Base-by-base conservation (phyloP, 1,140 invertebrate genomes). In the Lepidotrigona ventralis region DNA sequence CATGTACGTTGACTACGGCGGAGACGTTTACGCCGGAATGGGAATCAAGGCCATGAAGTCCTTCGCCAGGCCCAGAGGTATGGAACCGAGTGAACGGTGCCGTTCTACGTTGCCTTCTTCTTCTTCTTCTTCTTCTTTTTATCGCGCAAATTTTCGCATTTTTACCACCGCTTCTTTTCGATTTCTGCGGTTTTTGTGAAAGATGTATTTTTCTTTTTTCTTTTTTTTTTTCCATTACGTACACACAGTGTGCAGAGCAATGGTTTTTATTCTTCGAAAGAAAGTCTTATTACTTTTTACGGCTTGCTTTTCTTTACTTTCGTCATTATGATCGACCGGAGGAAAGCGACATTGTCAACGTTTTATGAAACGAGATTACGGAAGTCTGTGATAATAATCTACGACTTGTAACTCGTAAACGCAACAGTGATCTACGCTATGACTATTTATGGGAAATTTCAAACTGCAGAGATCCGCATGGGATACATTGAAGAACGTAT, bases 31-130 rank as follows among this genome's bases (percentile, higher is more conserved):
- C 89, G 91, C 90, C 93, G 94, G 94, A 91, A 95, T 95, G 94
- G 94, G 94, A 94, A 94, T 95, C 93, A 95, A 94, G 94, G 93
- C 94, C 90, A 94, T 95, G 93, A 95, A 95, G 91, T 94, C 94
- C 84, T 95, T 94, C 90, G 93, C 91, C 92, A 94, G 94, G 92
- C 90, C 94, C 90, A 94, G 93, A 94, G 94, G 93, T 94, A 94
- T 90, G 90, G 81, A 69, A 73, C 54, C 63, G 75, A 74, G 51
- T 46, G 26, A 51, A 63, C n/a, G n/a, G n/a, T n/a, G n/a, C 60
- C 4, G 21, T 19, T 46, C 72, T 68, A 63, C 33, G 60, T 58
- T 54, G 39, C 63, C 54, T 64, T 77, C 68, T 70, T 33, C 19
- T 46, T 46, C 9, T 46, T 46, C 9, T 46, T 8, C 9, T 46